Evolutionary conservation across 64 coral and sea anemone species (phyloP).

Genomic region (Montipora efflorescens): DNA sequence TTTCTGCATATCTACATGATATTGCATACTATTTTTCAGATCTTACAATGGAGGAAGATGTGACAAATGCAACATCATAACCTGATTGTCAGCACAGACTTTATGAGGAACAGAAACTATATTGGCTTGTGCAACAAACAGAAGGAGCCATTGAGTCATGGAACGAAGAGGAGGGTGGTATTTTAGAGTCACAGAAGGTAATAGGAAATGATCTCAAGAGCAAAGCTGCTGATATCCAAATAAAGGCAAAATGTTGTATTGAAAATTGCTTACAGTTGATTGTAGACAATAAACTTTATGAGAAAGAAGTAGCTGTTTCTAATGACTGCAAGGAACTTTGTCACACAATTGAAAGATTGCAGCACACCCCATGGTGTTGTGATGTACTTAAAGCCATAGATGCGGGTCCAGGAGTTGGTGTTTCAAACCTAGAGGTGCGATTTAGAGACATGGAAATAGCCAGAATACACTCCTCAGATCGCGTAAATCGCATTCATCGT

Average conservation of each 20-base stretch:
- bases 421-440: conserved; percentile 32
- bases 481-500: too few species aligned
- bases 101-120: too few species aligned
- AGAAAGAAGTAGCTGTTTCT: conserved; percentile 22
- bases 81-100: neutral
- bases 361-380: conserved; percentile 29
- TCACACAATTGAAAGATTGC: neutral
- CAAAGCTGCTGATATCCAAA: neutral
- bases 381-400: conserved; percentile 53
- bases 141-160: too few species aligned
- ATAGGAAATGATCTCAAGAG: conserved; percentile 19
- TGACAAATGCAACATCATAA: neutral
- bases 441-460: too few species aligned
- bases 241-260: too few species aligned
- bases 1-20: conserved; percentile 4
- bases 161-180: conserved; percentile 39
- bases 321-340: too few species aligned
- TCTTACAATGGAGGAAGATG: conserved; percentile 36
- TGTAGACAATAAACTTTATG: too few species aligned
- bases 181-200: conserved; percentile 19
- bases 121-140: too few species aligned
- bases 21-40: conserved; percentile 37
- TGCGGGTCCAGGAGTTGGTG: conserved; percentile 41
- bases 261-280: too few species aligned
- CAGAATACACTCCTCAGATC: too few species aligned